Conservation (phyloP, 2,888 invertebrate genomes). For the Brachylomia viminalis region DNA sequence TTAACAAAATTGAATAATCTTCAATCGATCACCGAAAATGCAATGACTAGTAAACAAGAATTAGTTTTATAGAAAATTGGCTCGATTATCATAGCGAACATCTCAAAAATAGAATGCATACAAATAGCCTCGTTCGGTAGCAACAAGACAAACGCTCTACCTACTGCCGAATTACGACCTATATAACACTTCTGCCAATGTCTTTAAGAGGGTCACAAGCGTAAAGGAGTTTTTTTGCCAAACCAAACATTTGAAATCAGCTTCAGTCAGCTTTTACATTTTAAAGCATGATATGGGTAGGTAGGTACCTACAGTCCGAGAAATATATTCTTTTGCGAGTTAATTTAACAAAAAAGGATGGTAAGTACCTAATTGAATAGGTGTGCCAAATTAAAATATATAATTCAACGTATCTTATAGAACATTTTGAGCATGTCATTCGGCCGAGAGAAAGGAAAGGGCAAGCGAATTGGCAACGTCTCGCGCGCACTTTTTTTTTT, state of each 20-base stretch:
- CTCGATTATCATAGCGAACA: not conserved
- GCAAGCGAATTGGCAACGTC: too few relatives aligned
- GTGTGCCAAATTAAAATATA: too few relatives aligned
- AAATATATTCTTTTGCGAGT: too few relatives aligned
- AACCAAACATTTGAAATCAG: too few relatives aligned
- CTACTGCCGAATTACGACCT: not conserved
- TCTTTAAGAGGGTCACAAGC: not conserved
- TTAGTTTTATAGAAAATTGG: constrained; percentile 7
- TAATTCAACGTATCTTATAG: too few relatives aligned
- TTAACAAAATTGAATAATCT: not conserved
- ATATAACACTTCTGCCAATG: constrained; percentile 1
- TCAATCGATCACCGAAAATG: not conserved
- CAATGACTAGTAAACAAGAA: constrained; percentile 23
- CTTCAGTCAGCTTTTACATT: too few relatives aligned
- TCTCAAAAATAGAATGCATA: constrained; percentile 24
- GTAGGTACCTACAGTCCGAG: not conserved
- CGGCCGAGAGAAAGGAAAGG: too few relatives aligned
- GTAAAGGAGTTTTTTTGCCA: not conserved
- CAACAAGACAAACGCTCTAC: not conserved
- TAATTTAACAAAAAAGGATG: too few relatives aligned
- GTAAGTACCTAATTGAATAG: too few relatives aligned
- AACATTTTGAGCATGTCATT: too few relatives aligned
- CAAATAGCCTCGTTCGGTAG: constrained; percentile 5
- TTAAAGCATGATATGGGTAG: not conserved
- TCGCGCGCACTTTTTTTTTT: too few relatives aligned